Conservation (phyloP, 2,113 vertebrate genomes). For the Ptychochromis oligacanthus region DNA sequence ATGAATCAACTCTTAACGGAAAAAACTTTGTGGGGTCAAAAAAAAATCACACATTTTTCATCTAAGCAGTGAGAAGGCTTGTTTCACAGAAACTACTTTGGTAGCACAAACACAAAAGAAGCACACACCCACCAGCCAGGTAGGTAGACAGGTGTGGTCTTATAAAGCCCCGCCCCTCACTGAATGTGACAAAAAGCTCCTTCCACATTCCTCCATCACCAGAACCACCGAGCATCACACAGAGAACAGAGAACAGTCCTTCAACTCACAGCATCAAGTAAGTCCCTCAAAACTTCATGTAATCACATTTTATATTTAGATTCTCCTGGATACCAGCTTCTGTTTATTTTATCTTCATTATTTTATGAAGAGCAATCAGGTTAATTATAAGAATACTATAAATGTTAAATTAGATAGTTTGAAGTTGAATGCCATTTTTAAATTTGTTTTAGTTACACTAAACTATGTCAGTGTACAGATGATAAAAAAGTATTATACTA, state of each 20-base stretch:
- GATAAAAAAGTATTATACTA: no score
- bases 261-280: slow-evolving; percentile 8
- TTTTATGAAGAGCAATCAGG: neutral
- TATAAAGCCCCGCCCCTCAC: neutral
- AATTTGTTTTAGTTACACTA: neutral
- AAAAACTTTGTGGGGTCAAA: neutral
- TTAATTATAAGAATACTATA: neutral
- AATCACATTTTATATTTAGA: neutral
- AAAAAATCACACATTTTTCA: no score
- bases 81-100: neutral
- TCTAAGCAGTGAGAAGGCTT: neutral
- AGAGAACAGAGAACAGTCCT: neutral
- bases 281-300: neutral
- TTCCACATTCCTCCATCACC: neutral
- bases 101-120: neutral
- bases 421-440: no score
- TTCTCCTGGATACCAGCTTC: neutral
- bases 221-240: neutral
- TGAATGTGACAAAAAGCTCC: neutral
- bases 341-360: neutral
- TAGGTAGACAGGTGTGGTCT: neutral
- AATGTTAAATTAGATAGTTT: neutral
- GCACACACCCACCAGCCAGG: neutral
- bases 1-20: neutral
- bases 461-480: no score